phyloP scores from a whole-genome alignment of 2,113 vertebrate genomes.

The Zonotrichia leucophrys region DNA sequence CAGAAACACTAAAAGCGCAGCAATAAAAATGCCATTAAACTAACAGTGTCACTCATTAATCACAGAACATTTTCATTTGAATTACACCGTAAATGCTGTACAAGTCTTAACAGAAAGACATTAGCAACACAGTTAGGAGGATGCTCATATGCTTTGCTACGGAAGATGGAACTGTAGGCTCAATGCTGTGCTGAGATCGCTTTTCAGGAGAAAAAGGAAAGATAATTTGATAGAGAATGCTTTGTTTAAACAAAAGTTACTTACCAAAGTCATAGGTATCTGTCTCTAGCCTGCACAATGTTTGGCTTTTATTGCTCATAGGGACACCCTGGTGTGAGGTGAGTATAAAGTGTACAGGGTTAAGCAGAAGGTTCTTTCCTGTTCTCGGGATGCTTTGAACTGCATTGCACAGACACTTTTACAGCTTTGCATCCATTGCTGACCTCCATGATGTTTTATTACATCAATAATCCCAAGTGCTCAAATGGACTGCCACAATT shows the following conservation, averaged over 20 bases:
- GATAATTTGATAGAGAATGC: background rate
- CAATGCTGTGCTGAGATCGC: background rate
- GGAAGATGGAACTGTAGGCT: background rate
- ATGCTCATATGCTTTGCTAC: background rate
- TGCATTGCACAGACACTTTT: background rate
- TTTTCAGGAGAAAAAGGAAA: background rate
- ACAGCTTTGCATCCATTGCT: background rate
- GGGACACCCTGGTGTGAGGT: background rate
- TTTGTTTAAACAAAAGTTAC: background rate
- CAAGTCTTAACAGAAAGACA: slow-evolving; percentile 18
- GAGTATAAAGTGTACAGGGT: background rate
- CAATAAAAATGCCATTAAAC: background rate
- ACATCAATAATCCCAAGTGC: background rate
- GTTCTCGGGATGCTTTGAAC: background rate
- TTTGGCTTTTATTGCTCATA: background rate
- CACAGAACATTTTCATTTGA: background rate
- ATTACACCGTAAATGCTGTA: background rate
- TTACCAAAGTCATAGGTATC: background rate
- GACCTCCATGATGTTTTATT: background rate
- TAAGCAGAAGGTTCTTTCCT: background rate
- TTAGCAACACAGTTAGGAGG: background rate
- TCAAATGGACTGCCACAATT: background rate
- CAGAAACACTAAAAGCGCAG: background rate
- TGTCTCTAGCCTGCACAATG: background rate
- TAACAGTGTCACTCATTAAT: background rate